Percentiles rank a stretch among this genome's conserved stretches.
Evolutionary conservation across 1,140 invertebrate species (phyloP).

Genomic region (Pseudomyrmex flavicornis): DNA sequence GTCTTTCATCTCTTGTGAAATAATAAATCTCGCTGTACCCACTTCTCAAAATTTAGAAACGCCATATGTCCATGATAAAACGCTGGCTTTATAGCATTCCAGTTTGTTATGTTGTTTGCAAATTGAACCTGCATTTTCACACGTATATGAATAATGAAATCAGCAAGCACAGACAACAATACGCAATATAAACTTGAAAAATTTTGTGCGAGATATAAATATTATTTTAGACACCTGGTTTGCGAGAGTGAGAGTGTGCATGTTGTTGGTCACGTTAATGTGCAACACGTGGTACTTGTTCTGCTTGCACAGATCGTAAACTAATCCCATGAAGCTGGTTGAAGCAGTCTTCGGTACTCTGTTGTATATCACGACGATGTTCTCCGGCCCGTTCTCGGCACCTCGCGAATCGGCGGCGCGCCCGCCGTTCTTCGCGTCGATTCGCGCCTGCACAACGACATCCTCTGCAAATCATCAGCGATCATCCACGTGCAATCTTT

Average conservation of each 20-base stretch:
- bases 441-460: conserved; percentile 73
- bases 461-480: conserved; percentile 73
- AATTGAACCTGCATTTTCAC: conserved; percentile 90
- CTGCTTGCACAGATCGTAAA: conserved; percentile 96
- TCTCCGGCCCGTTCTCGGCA: conserved; percentile 79
- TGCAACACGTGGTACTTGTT: conserved; percentile 98
- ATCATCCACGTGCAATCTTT: conserved; percentile 36
- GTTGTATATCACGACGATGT: conserved; percentile 96
- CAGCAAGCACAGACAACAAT: too few species aligned
- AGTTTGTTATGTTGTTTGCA: conserved; percentile 93
- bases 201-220: not conserved
- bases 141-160: conserved; percentile 36
- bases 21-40: conserved; percentile 74
- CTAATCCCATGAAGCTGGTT: conserved; percentile 98
- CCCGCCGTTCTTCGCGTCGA: conserved; percentile 67
- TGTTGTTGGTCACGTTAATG: conserved; percentile 98
- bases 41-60: conserved; percentile 97
- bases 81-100: conserved; percentile 94
- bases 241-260: conserved; percentile 95
- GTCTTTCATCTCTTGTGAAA: not conserved
- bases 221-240: conserved; percentile 90
- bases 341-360: conserved; percentile 99
- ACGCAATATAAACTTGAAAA: too few species aligned
- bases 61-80: conserved; percentile 99
- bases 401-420: conserved; percentile 42